A percentile compares a stretch with the other conserved stretches of the same genome.
Conservation (phyloP, 1,140 invertebrate species). For the Batillaria attramentaria region DNA sequence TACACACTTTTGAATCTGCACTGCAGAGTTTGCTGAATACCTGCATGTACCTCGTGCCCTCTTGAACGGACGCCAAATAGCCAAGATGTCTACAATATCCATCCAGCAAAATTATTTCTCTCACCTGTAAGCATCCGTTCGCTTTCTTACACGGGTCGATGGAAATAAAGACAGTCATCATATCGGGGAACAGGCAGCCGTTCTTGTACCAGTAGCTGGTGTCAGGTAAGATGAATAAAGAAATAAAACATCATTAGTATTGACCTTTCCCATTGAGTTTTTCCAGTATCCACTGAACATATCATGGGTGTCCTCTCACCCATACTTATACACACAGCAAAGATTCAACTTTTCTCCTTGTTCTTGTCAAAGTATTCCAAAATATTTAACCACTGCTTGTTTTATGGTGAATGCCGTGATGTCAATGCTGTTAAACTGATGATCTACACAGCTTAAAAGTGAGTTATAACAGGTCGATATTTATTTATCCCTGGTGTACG, state of each 20-base stretch:
- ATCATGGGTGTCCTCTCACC: no score
- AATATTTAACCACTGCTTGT: not conserved
- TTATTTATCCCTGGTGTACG: no score
- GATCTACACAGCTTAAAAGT: not conserved
- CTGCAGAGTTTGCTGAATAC: no score
- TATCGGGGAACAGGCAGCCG: slow-evolving; percentile 66
- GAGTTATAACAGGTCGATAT: no score
- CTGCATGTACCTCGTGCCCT: no score
- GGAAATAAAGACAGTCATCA: slow-evolving; percentile 67
- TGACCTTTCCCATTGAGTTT: not conserved
- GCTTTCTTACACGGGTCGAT: slow-evolving; percentile 61
- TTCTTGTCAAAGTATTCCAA: not conserved
- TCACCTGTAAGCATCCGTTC: slow-evolving; percentile 69
- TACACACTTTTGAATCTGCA: no score
- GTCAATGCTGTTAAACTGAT: not conserved
- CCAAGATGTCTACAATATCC: not conserved
- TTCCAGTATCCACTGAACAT: no score
- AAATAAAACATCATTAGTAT: no score
- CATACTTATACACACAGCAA: not conserved
- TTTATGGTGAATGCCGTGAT: not conserved
- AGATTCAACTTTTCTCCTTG: not conserved
- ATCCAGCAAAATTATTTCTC: not conserved
- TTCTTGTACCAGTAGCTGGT: slow-evolving; percentile 70
- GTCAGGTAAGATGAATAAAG: no score
- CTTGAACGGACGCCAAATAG: not conserved